phyloP scores from a whole-genome alignment of 1,140 invertebrate genomes.

The Micrasema minimum region DNA sequence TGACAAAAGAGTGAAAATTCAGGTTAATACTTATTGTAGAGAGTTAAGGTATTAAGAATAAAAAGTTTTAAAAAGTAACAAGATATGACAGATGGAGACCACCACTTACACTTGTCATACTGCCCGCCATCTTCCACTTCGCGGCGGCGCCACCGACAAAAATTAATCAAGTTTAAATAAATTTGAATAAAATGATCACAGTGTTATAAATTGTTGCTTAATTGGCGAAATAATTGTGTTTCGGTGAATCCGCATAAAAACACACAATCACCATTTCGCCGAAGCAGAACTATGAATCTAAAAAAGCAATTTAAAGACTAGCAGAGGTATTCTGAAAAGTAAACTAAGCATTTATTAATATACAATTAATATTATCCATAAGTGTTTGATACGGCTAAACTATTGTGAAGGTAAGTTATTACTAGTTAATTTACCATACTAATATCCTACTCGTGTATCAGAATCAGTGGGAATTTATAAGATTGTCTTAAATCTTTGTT shows the following conservation, averaged over 20 bases:
- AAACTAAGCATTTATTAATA: constrained; percentile 20
- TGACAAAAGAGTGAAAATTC: constrained; percentile 17
- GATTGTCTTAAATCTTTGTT: neutral
- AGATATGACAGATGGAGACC: constrained; percentile 52
- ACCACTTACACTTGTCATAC: constrained; percentile 54
- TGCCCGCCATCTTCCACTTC: constrained; percentile 38
- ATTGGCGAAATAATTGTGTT: neutral
- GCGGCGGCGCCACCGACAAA: constrained; percentile 50
- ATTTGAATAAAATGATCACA: constrained; percentile 27
- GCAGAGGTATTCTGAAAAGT: constrained; percentile 22
- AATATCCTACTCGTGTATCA: too few relatives aligned
- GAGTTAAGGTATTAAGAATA: constrained; percentile 28
- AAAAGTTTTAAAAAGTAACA: constrained; percentile 26
- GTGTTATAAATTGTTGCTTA: constrained; percentile 4
- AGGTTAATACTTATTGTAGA: constrained; percentile 16
- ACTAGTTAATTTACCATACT: too few relatives aligned
- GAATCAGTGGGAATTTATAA: too few relatives aligned
- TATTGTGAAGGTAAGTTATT: too few relatives aligned
- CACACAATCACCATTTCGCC: neutral
- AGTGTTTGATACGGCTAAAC: too few relatives aligned
- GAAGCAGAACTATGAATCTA: constrained; percentile 2
- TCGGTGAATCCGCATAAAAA: constrained; percentile 1
- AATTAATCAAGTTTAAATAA: constrained; percentile 49
- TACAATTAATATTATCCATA: too few relatives aligned
- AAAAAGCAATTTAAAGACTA: constrained; percentile 25